Evolutionary conservation across 37 sponge, comb jelly and placozoan genomes (phyloP), one percentile per base, ranked within the genome.

Genomic region (Beroe ovata): DNA sequence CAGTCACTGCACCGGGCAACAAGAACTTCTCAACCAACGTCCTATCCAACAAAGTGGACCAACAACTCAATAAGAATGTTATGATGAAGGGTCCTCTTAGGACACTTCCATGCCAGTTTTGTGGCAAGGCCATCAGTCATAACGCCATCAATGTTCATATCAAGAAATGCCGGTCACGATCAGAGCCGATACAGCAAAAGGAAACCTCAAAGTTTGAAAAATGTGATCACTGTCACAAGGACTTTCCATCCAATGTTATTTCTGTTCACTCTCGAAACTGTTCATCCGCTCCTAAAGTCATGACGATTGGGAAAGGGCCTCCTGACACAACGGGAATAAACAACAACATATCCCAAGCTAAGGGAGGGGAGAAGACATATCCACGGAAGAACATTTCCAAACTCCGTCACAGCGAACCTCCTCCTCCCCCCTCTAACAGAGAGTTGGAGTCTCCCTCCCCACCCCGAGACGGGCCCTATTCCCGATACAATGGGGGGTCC

Each of bases 41-140:
- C 14, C 28, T 77, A 25, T 54, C 35, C 39, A 39, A 4, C 84
- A 77, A 40, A 25, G 25, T 30, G 14, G 32, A 66, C 3, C 11
- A 25, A 6, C 16, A 25, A 34, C 18, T 8, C 16, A 66, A 66
- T 30, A 11, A 29, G 69, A 32, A 66, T 30, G 11, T 47, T 11
- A 25, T 66, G 35, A 33, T 30, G 16, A 42, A 35, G 23, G 42
- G 84, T 28, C 84, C 84, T 23, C 84, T 77, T 2, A 42, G 33
- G 41, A 77, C 54, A 4, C 22, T 77, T 4, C 84, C 84, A 6
- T 77, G 84, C 23, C 84, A 77, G 84, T 77, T 77, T 54, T 77
- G 84, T 36, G 84, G 84, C 4, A 77, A 77, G 38, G 84, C 84
- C 54, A 42, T 77, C 47, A 42, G 54, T 40, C 84, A 77, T 54